These are phyloP conservation scores for Polyommatus iphigenia DNA, from an alignment of 2,888 invertebrate species.

Conservation along the genomic window DNA sequence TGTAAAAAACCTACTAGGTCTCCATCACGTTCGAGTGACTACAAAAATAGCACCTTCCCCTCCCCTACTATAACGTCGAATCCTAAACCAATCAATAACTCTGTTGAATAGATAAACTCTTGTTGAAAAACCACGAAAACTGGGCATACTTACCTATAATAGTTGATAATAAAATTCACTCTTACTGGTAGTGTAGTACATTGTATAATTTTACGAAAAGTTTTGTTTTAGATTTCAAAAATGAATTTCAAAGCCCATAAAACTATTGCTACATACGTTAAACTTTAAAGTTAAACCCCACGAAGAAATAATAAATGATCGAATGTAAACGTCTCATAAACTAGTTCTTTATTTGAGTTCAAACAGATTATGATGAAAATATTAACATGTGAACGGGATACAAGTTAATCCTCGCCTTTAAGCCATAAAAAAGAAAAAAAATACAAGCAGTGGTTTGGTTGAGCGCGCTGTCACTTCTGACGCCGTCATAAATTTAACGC, in stretches of 20 bases:
- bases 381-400: slow-evolving; percentile 27
- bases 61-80: too few relatives aligned
- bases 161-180: background rate
- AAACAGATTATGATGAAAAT: slow-evolving; percentile 8
- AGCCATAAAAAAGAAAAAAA: slow-evolving; percentile 8
- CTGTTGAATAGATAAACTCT: background rate
- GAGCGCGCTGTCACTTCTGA: slow-evolving; percentile 16
- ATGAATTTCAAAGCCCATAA: background rate
- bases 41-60: too few relatives aligned
- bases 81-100: background rate
- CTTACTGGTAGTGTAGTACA: background rate
- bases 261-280: background rate
- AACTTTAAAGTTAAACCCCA: background rate
- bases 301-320: background rate
- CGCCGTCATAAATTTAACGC: slow-evolving; percentile 26
- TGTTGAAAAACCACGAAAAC: background rate
- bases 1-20: too few relatives aligned
- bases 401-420: slow-evolving; percentile 21
- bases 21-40: too few relatives aligned
- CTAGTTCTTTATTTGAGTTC: slow-evolving; percentile 3
- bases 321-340: background rate
- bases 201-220: too few relatives aligned
- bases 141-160: background rate
- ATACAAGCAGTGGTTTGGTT: background rate
- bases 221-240: too few relatives aligned